Evolutionary conservation across 2,888 invertebrate genomes (phyloP).

Genomic region (Eugnorisma glareosa): DNA sequence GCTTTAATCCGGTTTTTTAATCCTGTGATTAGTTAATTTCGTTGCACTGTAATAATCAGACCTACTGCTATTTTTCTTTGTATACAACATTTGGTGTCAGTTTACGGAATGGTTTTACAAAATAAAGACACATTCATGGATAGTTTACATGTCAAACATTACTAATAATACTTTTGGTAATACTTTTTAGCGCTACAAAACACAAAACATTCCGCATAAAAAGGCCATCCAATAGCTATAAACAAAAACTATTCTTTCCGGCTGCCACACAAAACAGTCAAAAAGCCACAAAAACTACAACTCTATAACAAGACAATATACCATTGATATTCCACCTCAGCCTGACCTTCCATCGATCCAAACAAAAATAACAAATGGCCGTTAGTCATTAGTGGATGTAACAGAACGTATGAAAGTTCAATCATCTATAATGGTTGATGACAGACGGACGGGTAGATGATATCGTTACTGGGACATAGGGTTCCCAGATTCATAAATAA

Average conservation of each 20-base stretch:
- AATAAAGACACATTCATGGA: not conserved
- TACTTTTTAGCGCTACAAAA: not conserved
- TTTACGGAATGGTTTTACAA: not conserved
- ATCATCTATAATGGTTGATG: constrained; percentile 60
- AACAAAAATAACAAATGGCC: constrained; percentile 56
- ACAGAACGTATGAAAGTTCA: constrained; percentile 62
- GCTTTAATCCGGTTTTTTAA: constrained; percentile 31
- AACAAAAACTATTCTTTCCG: constrained; percentile 2
- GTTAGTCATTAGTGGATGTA: constrained; percentile 58
- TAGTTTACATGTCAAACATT: not conserved
- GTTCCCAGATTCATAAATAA: constrained; percentile 5
- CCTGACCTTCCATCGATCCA: constrained; percentile 48
- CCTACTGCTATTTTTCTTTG: not conserved
- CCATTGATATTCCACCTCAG: constrained; percentile 20
- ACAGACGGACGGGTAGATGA: constrained; percentile 49
- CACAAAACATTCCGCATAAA: not conserved
- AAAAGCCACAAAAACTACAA: not conserved
- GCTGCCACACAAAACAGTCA: constrained; percentile 1
- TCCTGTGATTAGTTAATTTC: constrained; percentile 28
- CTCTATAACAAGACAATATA: constrained; percentile 34
- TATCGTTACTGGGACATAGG: constrained; percentile 45
- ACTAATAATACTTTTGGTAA: not conserved
- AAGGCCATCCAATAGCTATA: not conserved
- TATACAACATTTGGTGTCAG: not conserved
- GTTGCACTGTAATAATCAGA: not conserved